Evolutionary conservation across 2,113 vertebrate genomes (phyloP), one percentile per base, ranked within the genome.

Genomic region (Dipodomys stephensi): DNA sequence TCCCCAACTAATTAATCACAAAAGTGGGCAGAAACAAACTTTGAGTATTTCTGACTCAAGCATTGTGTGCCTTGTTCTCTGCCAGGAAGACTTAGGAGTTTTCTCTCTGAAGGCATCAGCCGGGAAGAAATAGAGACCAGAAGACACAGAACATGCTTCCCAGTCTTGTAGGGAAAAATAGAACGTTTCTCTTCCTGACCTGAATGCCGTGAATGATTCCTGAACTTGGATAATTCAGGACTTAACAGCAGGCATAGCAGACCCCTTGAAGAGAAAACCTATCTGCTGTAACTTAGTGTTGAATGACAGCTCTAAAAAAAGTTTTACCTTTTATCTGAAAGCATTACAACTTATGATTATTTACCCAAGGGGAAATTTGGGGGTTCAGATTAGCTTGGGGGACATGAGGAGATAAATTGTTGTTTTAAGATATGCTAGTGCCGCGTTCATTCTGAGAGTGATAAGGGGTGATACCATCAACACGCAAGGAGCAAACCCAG

Each of bases 361-460:
- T 97, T 97, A 96, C 80, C 97, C 96, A 96, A 62, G 68, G 83
- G 94, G 92, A 84, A 67, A 65, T 77, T 92, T 95, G 57, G 90
- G 91, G 83, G 72, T 82, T 97, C 73, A 94, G 89, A 95, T 97
- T 97, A 98, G 92, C 95, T 97, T 94, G 85, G 92, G 95, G 90
- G 88, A 95, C 62, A 93, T 95, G 96, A 96, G 88, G 98, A 97
- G 96, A 98, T 97, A 97, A 97, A 96, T 94, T 93, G 95, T 90
- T 91, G 89, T 87, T 97, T 97, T 90, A 92, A 93, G 74, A 97
- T 97, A 97, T 97, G 97, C 97, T 96, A 97, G 80, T 57, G 87
- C 95, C 96, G 39, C 6, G 0, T 96, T 97, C 87, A 94, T 95
- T 96, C 53, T 88, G 83, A 84, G 15, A 15, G 60, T 79, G 97